phyloP scores from a whole-genome alignment of 2,113 vertebrate genomes.

The Delphinus delphis region DNA sequence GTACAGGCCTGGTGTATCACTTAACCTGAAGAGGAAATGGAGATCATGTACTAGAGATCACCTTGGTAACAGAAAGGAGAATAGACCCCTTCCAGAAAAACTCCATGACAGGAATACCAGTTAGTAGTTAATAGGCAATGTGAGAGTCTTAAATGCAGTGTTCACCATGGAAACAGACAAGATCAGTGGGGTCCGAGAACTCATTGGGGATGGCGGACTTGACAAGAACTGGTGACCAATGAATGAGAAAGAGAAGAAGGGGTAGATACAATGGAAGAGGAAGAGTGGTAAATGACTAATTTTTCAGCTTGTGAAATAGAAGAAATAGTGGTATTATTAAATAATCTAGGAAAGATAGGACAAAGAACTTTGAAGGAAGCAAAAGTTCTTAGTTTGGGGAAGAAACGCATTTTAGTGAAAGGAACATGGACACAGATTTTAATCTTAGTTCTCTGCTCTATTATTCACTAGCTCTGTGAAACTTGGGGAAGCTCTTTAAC shows the following conservation, averaged over 20 bases:
- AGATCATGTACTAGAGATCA: not conserved
- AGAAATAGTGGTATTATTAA: not conserved
- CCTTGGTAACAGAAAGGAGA: not conserved
- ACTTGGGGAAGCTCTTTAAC: not conserved
- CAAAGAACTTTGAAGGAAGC: not conserved
- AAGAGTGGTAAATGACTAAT: not conserved
- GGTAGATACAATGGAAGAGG: not conserved
- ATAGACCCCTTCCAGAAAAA: not conserved
- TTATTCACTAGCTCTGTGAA: not conserved
- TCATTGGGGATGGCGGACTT: not conserved
- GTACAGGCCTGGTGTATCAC: not conserved
- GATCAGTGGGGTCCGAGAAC: not conserved
- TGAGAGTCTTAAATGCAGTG: not conserved
- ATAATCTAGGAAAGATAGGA: not conserved
- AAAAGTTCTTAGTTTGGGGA: not conserved
- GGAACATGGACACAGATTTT: not conserved
- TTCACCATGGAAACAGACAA: not conserved
- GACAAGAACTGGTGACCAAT: not conserved
- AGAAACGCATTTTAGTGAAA: not conserved
- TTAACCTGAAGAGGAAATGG: not conserved
- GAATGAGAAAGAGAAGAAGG: not conserved
- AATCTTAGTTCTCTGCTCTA: not conserved
- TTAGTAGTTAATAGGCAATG: not conserved
- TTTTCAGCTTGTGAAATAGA: not conserved
- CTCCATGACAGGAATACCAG: not conserved